These are phyloP conservation scores for Andrena chrysosceles DNA, from an alignment of 2,888 invertebrate genomes.

Conservation along the genomic window DNA sequence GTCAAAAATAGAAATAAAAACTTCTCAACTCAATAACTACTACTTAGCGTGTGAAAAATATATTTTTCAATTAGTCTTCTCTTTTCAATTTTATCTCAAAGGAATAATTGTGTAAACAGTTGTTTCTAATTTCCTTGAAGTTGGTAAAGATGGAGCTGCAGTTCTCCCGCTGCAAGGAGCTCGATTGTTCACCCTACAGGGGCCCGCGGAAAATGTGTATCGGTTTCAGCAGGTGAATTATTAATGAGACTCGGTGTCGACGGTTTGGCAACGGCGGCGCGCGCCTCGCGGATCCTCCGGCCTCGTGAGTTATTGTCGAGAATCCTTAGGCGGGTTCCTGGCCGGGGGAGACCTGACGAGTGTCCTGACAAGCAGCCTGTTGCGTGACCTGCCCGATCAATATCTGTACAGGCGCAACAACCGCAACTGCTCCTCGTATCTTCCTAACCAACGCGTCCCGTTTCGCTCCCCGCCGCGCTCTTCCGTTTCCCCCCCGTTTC, in stretches of 20 bases:
- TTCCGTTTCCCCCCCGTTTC: background rate
- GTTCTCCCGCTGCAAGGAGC: too few species aligned
- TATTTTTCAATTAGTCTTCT: too few species aligned
- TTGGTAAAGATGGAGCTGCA: too few species aligned
- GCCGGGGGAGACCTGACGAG: constrained; percentile 71
- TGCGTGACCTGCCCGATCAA: constrained; percentile 82
- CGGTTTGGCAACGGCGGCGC: constrained; percentile 15
- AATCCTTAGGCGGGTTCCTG: constrained; percentile 59
- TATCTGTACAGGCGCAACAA: constrained; percentile 79
- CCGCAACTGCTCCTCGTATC: constrained; percentile 67
- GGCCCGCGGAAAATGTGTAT: constrained; percentile 3
- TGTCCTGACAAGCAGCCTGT: constrained; percentile 80
- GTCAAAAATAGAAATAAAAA: too few species aligned
- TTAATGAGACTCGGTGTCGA: constrained; percentile 33
- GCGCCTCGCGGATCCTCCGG: constrained; percentile 8
- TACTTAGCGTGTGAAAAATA: too few species aligned
- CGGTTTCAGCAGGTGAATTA: constrained; percentile 40
- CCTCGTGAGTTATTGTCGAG: constrained; percentile 47
- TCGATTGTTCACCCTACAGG: too few species aligned
- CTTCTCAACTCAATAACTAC: too few species aligned
- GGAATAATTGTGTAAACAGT: too few species aligned
- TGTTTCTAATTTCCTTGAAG: too few species aligned
- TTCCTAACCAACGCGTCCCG: constrained; percentile 55
- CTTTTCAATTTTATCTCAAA: too few species aligned
- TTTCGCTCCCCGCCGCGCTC: background rate